A percentile compares a stretch with the other conserved stretches of the same genome.
These are phyloP conservation scores for Drosophila fungiperda DNA, from an alignment of 2,888 invertebrate genomes.

Conservation along the genomic window DNA sequence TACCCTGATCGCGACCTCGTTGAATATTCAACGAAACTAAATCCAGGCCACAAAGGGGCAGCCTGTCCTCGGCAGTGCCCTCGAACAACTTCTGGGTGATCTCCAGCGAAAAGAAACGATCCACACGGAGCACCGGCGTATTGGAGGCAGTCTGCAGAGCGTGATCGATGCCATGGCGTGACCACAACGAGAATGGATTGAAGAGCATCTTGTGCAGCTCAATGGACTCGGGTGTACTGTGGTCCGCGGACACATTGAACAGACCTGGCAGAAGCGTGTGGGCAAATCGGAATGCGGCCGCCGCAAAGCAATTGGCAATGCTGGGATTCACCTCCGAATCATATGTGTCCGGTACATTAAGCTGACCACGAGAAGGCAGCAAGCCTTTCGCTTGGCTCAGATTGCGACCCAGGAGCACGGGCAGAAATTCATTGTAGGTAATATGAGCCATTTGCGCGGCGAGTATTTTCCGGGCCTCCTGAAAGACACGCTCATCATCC, in stretches of 20 bases:
- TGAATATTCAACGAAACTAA: slow-evolving; percentile 95
- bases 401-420: slow-evolving; percentile 87
- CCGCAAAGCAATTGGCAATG: slow-evolving; percentile 93
- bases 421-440: slow-evolving; percentile 93
- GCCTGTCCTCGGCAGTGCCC: slow-evolving; percentile 65
- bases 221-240: slow-evolving; percentile 87
- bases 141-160: slow-evolving; percentile 89
- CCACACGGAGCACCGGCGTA: slow-evolving; percentile 87
- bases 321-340: slow-evolving; percentile 89
- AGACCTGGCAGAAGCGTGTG: slow-evolving; percentile 93
- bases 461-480: slow-evolving; percentile 91
- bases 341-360: slow-evolving; percentile 85
- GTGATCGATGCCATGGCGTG: slow-evolving; percentile 87
- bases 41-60: slow-evolving; percentile 90
- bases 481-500: slow-evolving; percentile 91
- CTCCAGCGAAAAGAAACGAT: slow-evolving; percentile 84
- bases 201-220: slow-evolving; percentile 92
- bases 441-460: slow-evolving; percentile 95
- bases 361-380: slow-evolving; percentile 62
- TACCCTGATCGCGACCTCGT: slow-evolving; percentile 94
- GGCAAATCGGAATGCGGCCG: slow-evolving; percentile 94
- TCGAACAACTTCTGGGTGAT: slow-evolving; percentile 84
- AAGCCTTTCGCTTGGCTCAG: slow-evolving; percentile 76
- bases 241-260: slow-evolving; percentile 88
- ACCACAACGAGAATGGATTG: slow-evolving; percentile 91